Evolutionary conservation across 2,113 vertebrate species (phyloP).

Genomic region (Astur gentilis): DNA sequence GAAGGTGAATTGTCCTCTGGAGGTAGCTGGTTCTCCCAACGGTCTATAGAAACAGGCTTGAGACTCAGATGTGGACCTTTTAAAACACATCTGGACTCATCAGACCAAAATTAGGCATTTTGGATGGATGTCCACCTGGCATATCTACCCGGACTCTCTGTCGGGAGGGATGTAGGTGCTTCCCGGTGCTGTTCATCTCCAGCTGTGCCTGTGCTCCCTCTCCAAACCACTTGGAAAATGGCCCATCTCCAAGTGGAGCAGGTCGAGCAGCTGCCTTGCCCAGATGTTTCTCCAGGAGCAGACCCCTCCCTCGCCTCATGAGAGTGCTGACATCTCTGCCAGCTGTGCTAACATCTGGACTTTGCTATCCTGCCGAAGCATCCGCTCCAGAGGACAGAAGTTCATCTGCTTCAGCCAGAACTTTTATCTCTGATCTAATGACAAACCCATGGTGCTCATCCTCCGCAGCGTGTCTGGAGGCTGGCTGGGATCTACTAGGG

Average conservation of each 20-base stretch:
- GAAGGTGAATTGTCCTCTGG: not conserved
- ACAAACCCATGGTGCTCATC: not conserved
- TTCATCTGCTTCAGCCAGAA: not conserved
- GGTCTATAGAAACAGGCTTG: not conserved
- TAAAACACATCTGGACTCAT: not conserved
- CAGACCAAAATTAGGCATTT: not conserved
- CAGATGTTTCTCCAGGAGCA: not conserved
- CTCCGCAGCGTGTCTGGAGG: not conserved
- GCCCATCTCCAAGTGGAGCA: not conserved
- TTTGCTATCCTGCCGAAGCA: not conserved
- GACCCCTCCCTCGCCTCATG: fast-evolving
- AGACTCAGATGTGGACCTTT: not conserved
- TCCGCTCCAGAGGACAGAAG: not conserved
- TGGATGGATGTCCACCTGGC: fast-evolving
- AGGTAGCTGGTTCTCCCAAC: not conserved
- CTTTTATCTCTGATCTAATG: not conserved
- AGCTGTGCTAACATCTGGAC: not conserved
- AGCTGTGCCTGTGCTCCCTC: not conserved
- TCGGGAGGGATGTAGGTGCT: not conserved
- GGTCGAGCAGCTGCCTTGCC: fast-evolving
- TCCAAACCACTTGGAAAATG: not conserved
- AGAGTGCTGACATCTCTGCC: not conserved
- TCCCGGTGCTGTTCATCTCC: not conserved
- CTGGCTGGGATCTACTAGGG: not conserved
- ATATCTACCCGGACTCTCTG: not conserved